Conservation (phyloP, 2,888 invertebrate species). For the Philaethria dido region DNA sequence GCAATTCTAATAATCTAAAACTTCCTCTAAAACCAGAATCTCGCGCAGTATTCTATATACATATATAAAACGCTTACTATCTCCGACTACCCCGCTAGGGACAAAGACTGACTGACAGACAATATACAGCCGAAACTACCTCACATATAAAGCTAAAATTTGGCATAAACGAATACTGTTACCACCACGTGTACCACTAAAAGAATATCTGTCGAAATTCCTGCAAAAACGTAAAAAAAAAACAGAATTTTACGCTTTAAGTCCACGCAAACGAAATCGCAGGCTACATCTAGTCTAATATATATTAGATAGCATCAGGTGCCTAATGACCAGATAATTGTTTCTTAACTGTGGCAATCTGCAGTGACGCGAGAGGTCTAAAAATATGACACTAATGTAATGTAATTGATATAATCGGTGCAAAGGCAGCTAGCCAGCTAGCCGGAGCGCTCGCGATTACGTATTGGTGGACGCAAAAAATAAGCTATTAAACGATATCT, state of each 20-base stretch:
- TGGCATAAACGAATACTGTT: no score
- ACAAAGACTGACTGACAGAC: no score
- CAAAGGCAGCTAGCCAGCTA: constrained; percentile 5
- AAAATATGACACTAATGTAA: constrained; percentile 25
- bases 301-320: constrained; percentile 26
- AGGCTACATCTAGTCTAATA: no score
- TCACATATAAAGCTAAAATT: no score
- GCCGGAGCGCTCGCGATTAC: constrained; percentile 1
- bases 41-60: background rate
- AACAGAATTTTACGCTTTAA: no score
- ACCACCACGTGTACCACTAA: no score
- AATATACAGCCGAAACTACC: no score
- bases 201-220: no score
- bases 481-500: constrained; percentile 7
- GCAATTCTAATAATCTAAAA: background rate
- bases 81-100: no score
- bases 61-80: no score
- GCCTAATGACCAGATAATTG: constrained; percentile 33
- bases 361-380: constrained; percentile 10
- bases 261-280: no score
- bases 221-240: no score
- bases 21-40: constrained; percentile 4
- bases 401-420: constrained; percentile 18
- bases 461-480: constrained; percentile 12
- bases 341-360: constrained; percentile 27